These are phyloP conservation scores for Phalacrocorax aristotelis DNA, from an alignment of 2,113 vertebrate genomes.

Conservation along the genomic window DNA sequence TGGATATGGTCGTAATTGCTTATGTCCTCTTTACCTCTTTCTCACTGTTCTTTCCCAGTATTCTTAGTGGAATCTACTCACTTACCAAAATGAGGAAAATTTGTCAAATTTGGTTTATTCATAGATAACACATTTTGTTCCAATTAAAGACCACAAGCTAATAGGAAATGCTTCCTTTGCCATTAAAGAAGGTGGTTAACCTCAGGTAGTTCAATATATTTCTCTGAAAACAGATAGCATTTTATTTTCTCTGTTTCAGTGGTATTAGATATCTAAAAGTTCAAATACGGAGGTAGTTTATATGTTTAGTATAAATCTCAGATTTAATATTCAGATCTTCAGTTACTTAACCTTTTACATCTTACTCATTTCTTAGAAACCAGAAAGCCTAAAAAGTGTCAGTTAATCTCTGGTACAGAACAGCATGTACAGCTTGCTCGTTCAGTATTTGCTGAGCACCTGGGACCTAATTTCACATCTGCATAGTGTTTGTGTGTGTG, in stretches of 20 bases:
- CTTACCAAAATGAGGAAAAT: not conserved
- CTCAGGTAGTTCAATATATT: not conserved
- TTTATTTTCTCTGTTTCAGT: not conserved
- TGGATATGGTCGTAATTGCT: not conserved
- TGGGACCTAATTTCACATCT: not conserved
- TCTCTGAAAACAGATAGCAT: not conserved
- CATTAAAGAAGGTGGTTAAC: not conserved
- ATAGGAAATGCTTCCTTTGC: not conserved
- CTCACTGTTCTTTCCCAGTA: not conserved
- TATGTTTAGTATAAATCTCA: not conserved
- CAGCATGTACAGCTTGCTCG: not conserved
- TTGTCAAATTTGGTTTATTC: not conserved
- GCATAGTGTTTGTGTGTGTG: rapidly evolving
- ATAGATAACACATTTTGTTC: not conserved
- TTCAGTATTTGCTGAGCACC: not conserved
- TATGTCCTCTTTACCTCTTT: not conserved
- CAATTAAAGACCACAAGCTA: not conserved
- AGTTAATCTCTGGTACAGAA: not conserved
- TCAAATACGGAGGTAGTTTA: not conserved
- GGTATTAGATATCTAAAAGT: not conserved
- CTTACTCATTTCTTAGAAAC: not conserved
- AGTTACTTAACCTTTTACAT: not conserved
- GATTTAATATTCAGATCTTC: not conserved
- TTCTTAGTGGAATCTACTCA: not conserved
- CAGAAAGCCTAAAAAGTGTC: not conserved